Percentiles rank a stretch among this genome's conserved stretches.
Evolutionary conservation across 2,888 invertebrate species (phyloP).

Genomic region (Timema cristinae): DNA sequence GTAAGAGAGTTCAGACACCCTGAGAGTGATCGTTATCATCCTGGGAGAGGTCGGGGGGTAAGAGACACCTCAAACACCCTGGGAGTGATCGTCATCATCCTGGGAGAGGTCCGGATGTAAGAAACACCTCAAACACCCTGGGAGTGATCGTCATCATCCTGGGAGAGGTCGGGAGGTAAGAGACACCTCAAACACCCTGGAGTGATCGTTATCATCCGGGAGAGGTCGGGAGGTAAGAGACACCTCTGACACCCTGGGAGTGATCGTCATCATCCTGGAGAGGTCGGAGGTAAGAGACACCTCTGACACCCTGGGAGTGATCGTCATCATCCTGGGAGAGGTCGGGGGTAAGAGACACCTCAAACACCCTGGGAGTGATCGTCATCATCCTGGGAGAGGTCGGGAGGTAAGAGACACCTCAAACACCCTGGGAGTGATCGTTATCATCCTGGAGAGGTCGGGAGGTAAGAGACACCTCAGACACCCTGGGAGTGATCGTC

Average conservation of each 20-base stretch:
- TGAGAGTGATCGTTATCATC: no score
- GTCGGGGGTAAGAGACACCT: constrained; percentile 57
- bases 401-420: constrained; percentile 51
- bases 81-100: no score
- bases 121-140: no score
- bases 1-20: no score
- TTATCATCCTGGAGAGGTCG: constrained; percentile 65
- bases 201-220: constrained; percentile 63
- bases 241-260: constrained; percentile 52
- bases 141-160: no score
- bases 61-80: no score
- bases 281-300: constrained; percentile 50
- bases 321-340: constrained; percentile 65
- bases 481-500: constrained; percentile 60
- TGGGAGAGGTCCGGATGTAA: no score
- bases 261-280: constrained; percentile 66
- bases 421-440: constrained; percentile 56
- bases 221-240: constrained; percentile 61
- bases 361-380: constrained; percentile 56
- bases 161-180: no score
- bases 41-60: no score
- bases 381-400: constrained; percentile 66
- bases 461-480: constrained; percentile 36
- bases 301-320: constrained; percentile 55
- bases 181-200: no score